These are phyloP conservation scores for Cordylochernes scorpioides DNA, from an alignment of 2,888 invertebrate genomes.

Conservation along the genomic window DNA sequence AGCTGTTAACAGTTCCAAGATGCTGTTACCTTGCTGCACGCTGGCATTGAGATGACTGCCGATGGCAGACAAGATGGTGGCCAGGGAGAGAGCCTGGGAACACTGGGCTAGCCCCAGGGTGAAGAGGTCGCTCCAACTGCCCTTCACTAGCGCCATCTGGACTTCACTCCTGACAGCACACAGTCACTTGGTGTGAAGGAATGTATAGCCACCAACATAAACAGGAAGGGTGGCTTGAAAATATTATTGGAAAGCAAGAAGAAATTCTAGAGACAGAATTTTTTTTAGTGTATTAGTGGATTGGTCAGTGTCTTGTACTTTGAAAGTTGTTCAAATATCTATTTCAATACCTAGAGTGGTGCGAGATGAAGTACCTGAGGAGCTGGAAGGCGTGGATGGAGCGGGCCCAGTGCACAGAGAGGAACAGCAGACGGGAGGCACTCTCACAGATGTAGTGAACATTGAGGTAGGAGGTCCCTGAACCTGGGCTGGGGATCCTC, in stretches of 20 bases:
- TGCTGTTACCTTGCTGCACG: conserved; percentile 30
- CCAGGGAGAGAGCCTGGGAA: conserved; percentile 43
- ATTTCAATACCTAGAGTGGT: neutral
- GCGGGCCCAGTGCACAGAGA: conserved; percentile 66
- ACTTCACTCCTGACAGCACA: too few species aligned
- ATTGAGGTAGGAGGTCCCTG: conserved; percentile 66
- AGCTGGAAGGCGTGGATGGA: conserved; percentile 54
- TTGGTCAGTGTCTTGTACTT: neutral
- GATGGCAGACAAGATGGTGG: conserved; percentile 53
- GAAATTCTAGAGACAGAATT: too few species aligned
- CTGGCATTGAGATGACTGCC: conserved; percentile 49
- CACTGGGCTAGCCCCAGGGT: conserved; percentile 68
- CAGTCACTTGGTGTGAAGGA: too few species aligned
- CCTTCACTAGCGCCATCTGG: conserved; percentile 53
- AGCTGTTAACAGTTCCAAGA: too few species aligned
- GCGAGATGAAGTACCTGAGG: conserved; percentile 32
- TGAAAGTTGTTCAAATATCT: neutral
- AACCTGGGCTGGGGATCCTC: conserved; percentile 38
- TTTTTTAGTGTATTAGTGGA: too few species aligned
- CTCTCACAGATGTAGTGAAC: conserved; percentile 86
- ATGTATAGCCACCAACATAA: conserved; percentile 16
- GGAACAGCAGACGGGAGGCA: conserved; percentile 64
- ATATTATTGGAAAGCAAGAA: conserved; percentile 4
- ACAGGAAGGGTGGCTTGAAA: conserved; percentile 5
- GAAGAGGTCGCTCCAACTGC: conserved; percentile 76